phyloP scores from a whole-genome alignment of 2,888 invertebrate species.

The Noctua pronuba region DNA sequence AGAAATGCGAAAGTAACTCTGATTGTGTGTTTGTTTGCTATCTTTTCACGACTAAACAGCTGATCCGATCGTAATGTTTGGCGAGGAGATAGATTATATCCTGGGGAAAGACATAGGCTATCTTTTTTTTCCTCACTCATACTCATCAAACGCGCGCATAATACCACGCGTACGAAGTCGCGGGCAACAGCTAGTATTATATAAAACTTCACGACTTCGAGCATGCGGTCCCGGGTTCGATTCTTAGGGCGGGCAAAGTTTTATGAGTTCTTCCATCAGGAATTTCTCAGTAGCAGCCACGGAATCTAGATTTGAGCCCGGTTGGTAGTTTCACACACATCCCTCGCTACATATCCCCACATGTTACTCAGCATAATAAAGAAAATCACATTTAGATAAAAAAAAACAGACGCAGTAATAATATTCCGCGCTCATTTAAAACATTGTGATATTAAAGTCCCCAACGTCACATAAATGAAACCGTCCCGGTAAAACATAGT shows the following conservation, averaged over 20 bases:
- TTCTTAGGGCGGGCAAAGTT: neutral
- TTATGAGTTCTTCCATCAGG: no score
- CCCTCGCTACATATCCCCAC: neutral
- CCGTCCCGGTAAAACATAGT: conserved; percentile 38
- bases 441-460: conserved; percentile 30
- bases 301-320: neutral
- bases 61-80: no score
- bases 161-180: no score
- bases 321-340: neutral
- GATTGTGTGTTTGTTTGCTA: no score
- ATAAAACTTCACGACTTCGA: no score
- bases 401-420: neutral
- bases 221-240: neutral
- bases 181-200: no score
- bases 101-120: no score
- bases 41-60: no score
- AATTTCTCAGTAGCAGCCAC: neutral
- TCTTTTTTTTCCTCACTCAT: no score
- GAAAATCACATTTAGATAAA: neutral
- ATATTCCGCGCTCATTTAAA: conserved; percentile 38
- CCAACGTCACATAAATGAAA: conserved; percentile 41
- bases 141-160: no score
- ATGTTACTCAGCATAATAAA: neutral
- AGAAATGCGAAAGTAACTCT: no score
- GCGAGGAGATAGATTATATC: no score